These are phyloP conservation scores for Sebastes alutus DNA, from an alignment of 2,797 vertebrate genomes.

Conservation along the genomic window DNA sequence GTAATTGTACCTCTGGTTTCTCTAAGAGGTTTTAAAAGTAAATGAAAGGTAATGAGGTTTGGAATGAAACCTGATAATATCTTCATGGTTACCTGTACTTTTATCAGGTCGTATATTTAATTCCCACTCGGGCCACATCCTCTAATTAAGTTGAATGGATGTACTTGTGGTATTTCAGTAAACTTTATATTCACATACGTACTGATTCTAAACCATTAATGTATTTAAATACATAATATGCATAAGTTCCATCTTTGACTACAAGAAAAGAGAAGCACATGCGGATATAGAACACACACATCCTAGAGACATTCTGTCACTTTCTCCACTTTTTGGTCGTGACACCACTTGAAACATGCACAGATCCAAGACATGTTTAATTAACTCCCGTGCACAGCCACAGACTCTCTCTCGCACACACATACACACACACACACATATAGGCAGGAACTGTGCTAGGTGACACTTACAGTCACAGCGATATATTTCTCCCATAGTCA, in stretches of 20 bases:
- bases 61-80: not conserved
- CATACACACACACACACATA: not conserved
- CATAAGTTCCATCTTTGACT: not conserved
- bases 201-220: not conserved
- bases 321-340: not conserved
- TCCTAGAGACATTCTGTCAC: not conserved
- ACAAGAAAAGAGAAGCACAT: not conserved
- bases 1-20: not conserved
- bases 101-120: not conserved
- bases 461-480: conserved; percentile 16
- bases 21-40: not conserved
- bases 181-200: not conserved
- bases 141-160: not conserved
- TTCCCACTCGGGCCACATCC: not conserved
- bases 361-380: conserved; percentile 23
- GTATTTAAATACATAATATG: not conserved
- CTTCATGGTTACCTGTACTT: not conserved
- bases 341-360: conserved; percentile 7
- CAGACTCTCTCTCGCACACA: not conserved
- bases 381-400: not conserved
- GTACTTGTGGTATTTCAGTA: not conserved
- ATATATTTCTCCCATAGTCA: conserved; percentile 32
- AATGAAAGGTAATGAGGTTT: not conserved
- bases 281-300: not conserved
- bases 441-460: not conserved